Base-by-base conservation (phyloP, 2,113 vertebrate genomes). In the Oryzias curvinotus region DNA sequence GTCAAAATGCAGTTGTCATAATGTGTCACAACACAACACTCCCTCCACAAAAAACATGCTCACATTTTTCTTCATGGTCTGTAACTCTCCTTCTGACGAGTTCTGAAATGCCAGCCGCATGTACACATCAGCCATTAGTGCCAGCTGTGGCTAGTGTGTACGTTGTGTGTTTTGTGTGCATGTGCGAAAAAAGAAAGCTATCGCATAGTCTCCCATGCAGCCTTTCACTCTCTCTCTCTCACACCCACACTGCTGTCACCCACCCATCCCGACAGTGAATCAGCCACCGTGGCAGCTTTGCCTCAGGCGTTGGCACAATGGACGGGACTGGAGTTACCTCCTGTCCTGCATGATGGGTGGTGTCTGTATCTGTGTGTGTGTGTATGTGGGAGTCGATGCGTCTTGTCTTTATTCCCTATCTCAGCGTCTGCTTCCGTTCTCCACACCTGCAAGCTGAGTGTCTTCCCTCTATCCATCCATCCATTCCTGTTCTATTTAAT, bases 371-470 rank as follows among this genome's bases (percentile, higher is more conserved):
- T 64, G 48, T 67, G 47, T 71, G 46, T 30, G 26, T 50, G 52
- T 71, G 50, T 57, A 25, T 63, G 47, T 61, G 42, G 57, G 30
- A 30, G 51, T 57, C 41, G 44, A 28, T 66, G 70, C 45, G 74
- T 75, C 70, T 58, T 83, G 71, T 80, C 71, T 83, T 64, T 17
- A 43, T 75, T 82, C 65, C 57, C 71, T 63, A 63, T 86, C 71
- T 85, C 30, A 91, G 71, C 88, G 81, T 82, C 90, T 90, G 89
- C 84, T 93, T 90, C 92, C 92, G 91, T 90, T 90, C 86, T 91
- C 92, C 91, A 93, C 93, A 93, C 95, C 95, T 96, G 96, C 94
- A 92, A 95, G 90, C 91, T 82, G 92, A 94, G 92, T 88, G 75
- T 51, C 58, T 68, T 82, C 83, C 89, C 57, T 60, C 74, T 66